Evolutionary conservation across 92 coral and sea anemone species (phyloP), one percentile per base, ranked within the genome.

Genomic region (Actinernus sp.): DNA sequence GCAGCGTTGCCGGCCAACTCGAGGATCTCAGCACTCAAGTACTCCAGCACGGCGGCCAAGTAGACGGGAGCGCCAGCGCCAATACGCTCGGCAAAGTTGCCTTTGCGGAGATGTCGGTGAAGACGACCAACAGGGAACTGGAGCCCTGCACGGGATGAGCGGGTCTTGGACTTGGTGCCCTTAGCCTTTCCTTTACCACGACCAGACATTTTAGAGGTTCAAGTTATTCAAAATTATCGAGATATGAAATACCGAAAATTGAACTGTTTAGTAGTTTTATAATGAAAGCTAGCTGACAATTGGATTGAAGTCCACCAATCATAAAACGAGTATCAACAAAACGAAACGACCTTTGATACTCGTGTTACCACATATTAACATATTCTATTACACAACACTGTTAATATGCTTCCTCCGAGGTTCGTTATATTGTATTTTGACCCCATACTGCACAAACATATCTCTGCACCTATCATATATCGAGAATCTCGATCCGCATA

Each of bases 1-100:
- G 82, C 82, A 30, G 82, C 82, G 29, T 75, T 75, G 31, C 82
- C 82, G 34, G 82, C 82, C 65, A 75, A 64, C 74, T 75, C 82
- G 31, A 74, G 82, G 65, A 74, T 63, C 36, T 74, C 82, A 51
- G 82, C 82, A 21, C 61, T 54, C 61, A 54, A 26, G 28, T 54
- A 54, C 22, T 54, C 61, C 6, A 54, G 61, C 30, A 54, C 61
- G 2, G 61, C 61, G 31, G 61, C 61, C 61, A 54, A 9, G 61
- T 54, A 54, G 36, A 54, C 61, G 30, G 61, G 61, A 54, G 36
- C 61, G 31, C 61, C 61, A 12, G 61, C 61, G 13, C 61, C 61
- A 54, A 54, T 21, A 26, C 61, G 61, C 31, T 54, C 19, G 29
- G 61, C 61, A 26, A 24, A 54, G 61, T 54, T 54, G 34, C 61